These are phyloP conservation scores for Criorhina ranunculi DNA, from an alignment of 2,888 invertebrate genomes.

Conservation along the genomic window DNA sequence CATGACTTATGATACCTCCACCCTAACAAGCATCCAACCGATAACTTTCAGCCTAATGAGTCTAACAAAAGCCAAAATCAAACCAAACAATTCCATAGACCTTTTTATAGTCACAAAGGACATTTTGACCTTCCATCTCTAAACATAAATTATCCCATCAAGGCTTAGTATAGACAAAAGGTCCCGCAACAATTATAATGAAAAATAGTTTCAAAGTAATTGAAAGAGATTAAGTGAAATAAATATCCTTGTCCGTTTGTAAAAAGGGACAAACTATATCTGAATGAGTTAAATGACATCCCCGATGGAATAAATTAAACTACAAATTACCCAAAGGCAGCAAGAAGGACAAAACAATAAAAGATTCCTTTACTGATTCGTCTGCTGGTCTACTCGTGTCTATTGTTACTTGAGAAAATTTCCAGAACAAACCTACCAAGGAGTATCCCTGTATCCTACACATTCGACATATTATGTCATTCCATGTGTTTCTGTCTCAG, in stretches of 20 bases:
- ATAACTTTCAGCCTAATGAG: constrained; percentile 2
- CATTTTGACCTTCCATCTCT: neutral
- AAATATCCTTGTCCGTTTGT: constrained; percentile 13
- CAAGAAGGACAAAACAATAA: constrained; percentile 27
- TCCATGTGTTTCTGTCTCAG: neutral
- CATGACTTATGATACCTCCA: no score
- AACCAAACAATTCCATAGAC: constrained; percentile 12
- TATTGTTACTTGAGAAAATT: neutral
- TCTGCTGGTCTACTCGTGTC: neutral
- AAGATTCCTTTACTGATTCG: neutral
- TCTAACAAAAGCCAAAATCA: constrained; percentile 7
- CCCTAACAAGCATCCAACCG: neutral
- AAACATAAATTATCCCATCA: neutral
- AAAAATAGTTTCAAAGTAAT: constrained; percentile 45
- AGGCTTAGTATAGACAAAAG: neutral
- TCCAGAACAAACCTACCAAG: neutral
- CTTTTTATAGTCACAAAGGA: neutral
- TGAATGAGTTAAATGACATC: constrained; percentile 29
- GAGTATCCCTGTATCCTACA: neutral
- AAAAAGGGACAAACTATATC: neutral
- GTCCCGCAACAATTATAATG: constrained; percentile 18
- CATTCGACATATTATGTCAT: constrained; percentile 20
- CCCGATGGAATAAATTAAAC: constrained; percentile 40
- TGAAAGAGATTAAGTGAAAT: constrained; percentile 44
- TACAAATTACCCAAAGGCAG: constrained; percentile 25